These are phyloP conservation scores for Bilobella aurantiaca DNA, from an alignment of 1,140 invertebrate species.

Conservation along the genomic window DNA sequence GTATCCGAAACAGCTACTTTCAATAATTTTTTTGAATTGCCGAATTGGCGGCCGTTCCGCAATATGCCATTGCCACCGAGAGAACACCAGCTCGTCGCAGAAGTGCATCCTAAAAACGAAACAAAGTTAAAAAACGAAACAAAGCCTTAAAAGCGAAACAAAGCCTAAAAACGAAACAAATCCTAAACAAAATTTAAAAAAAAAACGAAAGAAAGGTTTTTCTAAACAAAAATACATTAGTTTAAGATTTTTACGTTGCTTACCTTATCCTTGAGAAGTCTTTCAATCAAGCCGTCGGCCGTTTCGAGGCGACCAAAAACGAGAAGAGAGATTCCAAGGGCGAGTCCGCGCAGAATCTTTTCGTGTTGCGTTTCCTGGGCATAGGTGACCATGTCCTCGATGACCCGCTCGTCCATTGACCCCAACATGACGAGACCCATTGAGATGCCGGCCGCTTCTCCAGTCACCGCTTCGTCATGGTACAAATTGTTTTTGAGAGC, in stretches of 20 bases:
- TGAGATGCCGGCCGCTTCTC: constrained; percentile 92
- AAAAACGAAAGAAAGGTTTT: no score
- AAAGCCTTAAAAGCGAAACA: no score
- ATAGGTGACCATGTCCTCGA: constrained; percentile 89
- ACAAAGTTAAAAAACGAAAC: constrained; percentile 7
- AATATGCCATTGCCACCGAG: constrained; percentile 96
- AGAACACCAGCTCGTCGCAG: constrained; percentile 89
- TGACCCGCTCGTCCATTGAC: constrained; percentile 73
- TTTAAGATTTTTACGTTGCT: no score
- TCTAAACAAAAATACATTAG: no score
- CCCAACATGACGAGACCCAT: constrained; percentile 99
- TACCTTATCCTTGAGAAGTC: constrained; percentile 64
- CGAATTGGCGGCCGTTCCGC: constrained; percentile 92
- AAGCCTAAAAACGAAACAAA: no score
- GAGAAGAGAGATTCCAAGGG: constrained; percentile 87
- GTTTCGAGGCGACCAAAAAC: constrained; percentile 96
- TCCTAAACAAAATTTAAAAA: no score
- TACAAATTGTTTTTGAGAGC: constrained; percentile 93
- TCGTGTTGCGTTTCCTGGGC: constrained; percentile 93
- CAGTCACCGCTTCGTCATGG: constrained; percentile 97
- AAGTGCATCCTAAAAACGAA: constrained; percentile 55
- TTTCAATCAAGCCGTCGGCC: constrained; percentile 84
- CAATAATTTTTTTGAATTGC: constrained; percentile 86
- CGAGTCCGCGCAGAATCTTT: constrained; percentile 90
- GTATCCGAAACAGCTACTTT: constrained; percentile 97